Evolutionary conservation across 2,888 invertebrate genomes (phyloP), one percentile per base, ranked within the genome.

Genomic region (Melanchra persicariae): DNA sequence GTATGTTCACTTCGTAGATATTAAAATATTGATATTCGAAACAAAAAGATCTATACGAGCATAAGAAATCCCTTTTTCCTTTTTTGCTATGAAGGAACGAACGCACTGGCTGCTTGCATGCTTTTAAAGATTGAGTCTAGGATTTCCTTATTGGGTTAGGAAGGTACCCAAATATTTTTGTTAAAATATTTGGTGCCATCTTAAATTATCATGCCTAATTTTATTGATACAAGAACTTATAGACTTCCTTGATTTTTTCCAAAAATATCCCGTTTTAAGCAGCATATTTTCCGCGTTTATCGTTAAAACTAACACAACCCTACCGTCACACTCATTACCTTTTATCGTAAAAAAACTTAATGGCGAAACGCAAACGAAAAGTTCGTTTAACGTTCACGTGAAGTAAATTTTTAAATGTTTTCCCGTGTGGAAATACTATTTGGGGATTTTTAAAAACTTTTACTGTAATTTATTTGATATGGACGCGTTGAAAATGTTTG

Each of bases 301-400:
- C 37, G 58, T 54, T 9, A 34, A 63, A 62, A 54, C 24, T 34
- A 51, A 37, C 49, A 78, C 84, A 80, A 59, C 84, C 72, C 83
- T 84, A 84, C 22, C 61, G 45, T 73, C 62, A 62, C 75, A 71
- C 69, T 84, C 76, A 76, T 86, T 86, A 79, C 79, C 37, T 74
- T 79, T 63, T 74, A 78, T 82, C 85, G 83, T 85, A 84, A 85
- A 85, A 77, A 84, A 77, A 80, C 22, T 74, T 82, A 79, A 84
- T 73, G 55, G 74, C 77, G 45, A 71, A 74, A 76, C 55, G 66
- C 70, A 67, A 73, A 80, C 83, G 70, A 68, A 74, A 80, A 82
- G 64, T 79, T 75, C 75, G 59, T 81, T 81, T 63, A 70, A 68
- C 51, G 70, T 64, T 68, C 67, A 65, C 69, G 66, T 71, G 57